Base-by-base conservation (phyloP, 2,113 vertebrate genomes). In the Semicossyphus pulcher region DNA sequence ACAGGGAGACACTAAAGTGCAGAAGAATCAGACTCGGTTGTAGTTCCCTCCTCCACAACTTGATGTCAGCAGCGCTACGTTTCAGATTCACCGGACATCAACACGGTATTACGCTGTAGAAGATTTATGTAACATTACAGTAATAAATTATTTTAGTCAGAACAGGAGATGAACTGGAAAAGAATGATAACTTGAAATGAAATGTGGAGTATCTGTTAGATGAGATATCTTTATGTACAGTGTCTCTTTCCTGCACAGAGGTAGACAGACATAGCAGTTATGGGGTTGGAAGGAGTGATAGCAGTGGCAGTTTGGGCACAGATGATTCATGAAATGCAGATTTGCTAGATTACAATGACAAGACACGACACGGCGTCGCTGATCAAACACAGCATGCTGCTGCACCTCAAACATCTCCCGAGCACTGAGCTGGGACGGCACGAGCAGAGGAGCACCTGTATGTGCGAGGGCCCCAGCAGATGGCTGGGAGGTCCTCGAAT, bases 391-490 rank as follows among this genome's bases (percentile, higher is more conserved):
- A 29, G 25, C 71, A 83, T 58, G 42, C 57, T 75, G 28, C 34
- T 68, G 71, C 51, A 45, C 52, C 56, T 72, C 23, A 41, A 10
- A 56, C 4, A 25, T 39, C 18, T 95, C 93, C 79, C 93, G 95
- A 3, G 95, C 93, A 1, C 93, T 94, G 86, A 96, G 72, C 39
- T 45, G 26, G 83, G 81, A 95, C 28, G 32, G 47, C 54, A 59
- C 67, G 57, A 78, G 69, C 63, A 75, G 53, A 84, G 67, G 68
- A 69, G 49, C 73, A 73, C 85, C 86, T 84, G 83, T 79, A 67
- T 29, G 47, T 51, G 60, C 0, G n/a, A 73, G 61, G 32, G 64
- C 73, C 70, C 47, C 36, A 56, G 8, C 85, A 91, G 84, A 89
- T 85, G 80, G 78, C 48, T 61, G 70, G 73, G 70, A 80, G 79